Base-by-base conservation (phyloP, 2,797 vertebrate genomes). In the Salmo trutta region DNA sequence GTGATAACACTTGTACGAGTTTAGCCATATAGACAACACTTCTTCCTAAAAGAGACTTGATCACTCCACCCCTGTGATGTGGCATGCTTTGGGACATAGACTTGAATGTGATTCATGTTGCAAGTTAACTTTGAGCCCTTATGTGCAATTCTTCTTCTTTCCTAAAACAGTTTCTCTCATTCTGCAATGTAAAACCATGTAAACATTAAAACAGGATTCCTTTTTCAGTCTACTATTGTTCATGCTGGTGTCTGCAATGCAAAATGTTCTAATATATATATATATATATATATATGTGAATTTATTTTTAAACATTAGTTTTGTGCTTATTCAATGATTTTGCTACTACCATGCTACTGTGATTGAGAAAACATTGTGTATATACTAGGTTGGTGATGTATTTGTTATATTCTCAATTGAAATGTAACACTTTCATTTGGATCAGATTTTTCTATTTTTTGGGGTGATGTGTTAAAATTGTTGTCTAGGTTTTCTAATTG, bases 301-400 rank as follows among this genome's bases (percentile, higher is more conserved):
- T 97, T 98, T 98, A 97, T 98, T 99, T 99, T 98, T 98, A 95
- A 96, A 97, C 96, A 95, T 96, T 97, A 96, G 95, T 96, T 97
- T 98, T 97, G 96, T 96, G 96, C 96, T 98, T 97, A 98, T 97
- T 97, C 96, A 97, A 97, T 98, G 98, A 98, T 99, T 99, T 99
- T 99, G 97, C 97, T 99, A 98, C 97, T 96, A 99, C 98, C 97
- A 98, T 98, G 97, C 97, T 98, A 99, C 98, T 99, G 97, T 99
- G 97, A 97, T 97, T 96, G 95, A 64, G 59, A 97, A 96, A 97
- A 96, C 96, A 95, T 97, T 98, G 96, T 98, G 96, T 98, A 98
- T 97, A 97, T 98, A 98, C 96, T 96, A 97, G 96, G 96, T 98
- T 95, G 95, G 97, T 97, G 96, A 98, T 96, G 96, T 98, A 97